Evolutionary conservation across 2,888 invertebrate genomes (phyloP).

Genomic region (Drosophila pseudotakahashii): DNA sequence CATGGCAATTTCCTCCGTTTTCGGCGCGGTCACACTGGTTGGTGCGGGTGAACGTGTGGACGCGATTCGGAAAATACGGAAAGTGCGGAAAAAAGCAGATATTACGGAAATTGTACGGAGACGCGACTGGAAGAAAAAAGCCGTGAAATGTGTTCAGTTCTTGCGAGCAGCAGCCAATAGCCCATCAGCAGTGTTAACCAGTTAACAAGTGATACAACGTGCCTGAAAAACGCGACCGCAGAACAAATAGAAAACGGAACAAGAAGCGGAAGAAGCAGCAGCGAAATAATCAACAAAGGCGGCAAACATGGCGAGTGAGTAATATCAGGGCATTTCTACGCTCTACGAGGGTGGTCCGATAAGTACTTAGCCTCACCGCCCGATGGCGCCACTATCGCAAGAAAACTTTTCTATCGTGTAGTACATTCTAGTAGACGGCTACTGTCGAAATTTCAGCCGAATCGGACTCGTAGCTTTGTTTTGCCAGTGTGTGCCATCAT

Average conservation of each 20-base stretch:
- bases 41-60: conserved; percentile 10
- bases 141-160: conserved; percentile 68
- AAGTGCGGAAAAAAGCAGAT: conserved; percentile 1
- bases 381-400: too few relatives aligned
- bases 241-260: conserved; percentile 17
- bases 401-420: too few relatives aligned
- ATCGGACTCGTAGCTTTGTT: too few relatives aligned
- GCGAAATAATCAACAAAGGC: conserved; percentile 52
- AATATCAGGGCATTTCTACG: conserved; percentile 48
- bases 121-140: conserved; percentile 29
- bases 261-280: conserved; percentile 27
- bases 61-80: conserved; percentile 8
- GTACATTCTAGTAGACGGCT: too few relatives aligned
- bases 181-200: conserved; percentile 39
- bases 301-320: conserved; percentile 81
- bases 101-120: conserved; percentile 4
- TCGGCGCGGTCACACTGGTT: not conserved
- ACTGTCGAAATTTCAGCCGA: too few relatives aligned
- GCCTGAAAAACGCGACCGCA: conserved; percentile 27
- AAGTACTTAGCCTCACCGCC: too few relatives aligned
- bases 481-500: too few relatives aligned
- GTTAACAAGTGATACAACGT: conserved; percentile 50
- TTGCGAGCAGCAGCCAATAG: conserved; percentile 44
- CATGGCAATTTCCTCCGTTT: not conserved
- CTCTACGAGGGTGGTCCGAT: too few relatives aligned